Percentiles rank a stretch among this genome's conserved stretches.
phyloP scores from a whole-genome alignment of 2,113 vertebrate species.

The Taurulus bubalis region DNA sequence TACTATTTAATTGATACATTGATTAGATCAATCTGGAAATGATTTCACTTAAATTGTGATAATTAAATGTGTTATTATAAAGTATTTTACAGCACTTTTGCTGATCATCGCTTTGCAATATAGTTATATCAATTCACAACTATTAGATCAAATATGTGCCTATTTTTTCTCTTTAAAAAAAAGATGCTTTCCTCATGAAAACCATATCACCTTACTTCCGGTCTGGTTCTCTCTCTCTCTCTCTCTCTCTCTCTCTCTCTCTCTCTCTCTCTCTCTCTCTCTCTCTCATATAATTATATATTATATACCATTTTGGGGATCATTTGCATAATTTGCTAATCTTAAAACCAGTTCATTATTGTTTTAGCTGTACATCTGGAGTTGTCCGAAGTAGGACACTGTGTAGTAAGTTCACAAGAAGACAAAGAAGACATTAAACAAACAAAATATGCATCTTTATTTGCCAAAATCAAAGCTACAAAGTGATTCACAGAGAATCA shows the following conservation, averaged over 20 bases:
- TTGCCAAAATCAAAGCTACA: background rate
- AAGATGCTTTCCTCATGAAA: conserved; percentile 50
- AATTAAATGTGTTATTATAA: background rate
- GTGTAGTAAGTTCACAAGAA: background rate
- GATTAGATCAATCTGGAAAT: background rate
- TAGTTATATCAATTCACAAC: background rate
- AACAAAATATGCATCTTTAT: background rate
- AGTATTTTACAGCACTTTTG: background rate
- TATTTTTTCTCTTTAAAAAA: background rate
- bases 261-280: too few relatives aligned
- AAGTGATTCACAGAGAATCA: background rate
- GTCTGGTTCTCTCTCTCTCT: background rate
- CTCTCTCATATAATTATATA: too few relatives aligned
- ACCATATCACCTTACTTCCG: conserved; percentile 48
- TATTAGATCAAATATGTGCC: background rate
- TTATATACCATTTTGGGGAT: too few relatives aligned
- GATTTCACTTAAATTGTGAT: background rate
- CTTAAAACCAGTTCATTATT: too few relatives aligned
- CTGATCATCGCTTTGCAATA: background rate
- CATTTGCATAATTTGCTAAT: too few relatives aligned
- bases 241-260: too few relatives aligned
- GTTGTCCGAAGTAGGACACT: background rate
- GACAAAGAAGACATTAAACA: background rate
- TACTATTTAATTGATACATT: background rate
- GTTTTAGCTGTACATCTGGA: too few relatives aligned